Percentiles rank a stretch among this genome's conserved stretches.
phyloP scores from a whole-genome alignment of 1,140 invertebrate species.

The Sitophilus oryzae region DNA sequence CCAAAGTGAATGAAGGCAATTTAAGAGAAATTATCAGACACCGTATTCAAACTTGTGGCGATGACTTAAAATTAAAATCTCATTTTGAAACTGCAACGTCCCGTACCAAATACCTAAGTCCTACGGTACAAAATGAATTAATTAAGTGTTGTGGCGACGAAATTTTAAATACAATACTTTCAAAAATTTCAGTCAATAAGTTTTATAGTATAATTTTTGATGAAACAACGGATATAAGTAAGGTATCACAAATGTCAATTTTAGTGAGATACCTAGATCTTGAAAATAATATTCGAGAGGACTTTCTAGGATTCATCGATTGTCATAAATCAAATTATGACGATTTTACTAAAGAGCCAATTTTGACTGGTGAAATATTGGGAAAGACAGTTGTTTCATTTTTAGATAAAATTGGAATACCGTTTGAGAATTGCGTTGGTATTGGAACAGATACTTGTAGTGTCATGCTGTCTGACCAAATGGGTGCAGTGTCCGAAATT shows the following conservation, averaged over 20 bases:
- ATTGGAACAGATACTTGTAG: constrained; percentile 10
- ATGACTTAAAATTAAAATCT: too few relatives aligned
- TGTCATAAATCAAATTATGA: constrained; percentile 2
- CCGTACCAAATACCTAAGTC: too few relatives aligned
- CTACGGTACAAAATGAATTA: too few relatives aligned
- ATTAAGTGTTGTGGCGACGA: too few relatives aligned
- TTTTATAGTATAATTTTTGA: too few relatives aligned
- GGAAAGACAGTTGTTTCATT: not conserved
- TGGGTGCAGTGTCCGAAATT: constrained; percentile 7
- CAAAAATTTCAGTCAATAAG: too few relatives aligned
- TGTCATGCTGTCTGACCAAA: constrained; percentile 9
- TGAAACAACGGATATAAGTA: too few relatives aligned
- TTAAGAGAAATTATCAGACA: too few relatives aligned
- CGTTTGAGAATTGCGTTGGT: constrained; percentile 10
- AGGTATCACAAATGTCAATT: not conserved
- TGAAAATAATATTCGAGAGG: constrained; percentile 2
- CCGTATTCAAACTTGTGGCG: too few relatives aligned
- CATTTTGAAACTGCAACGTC: too few relatives aligned
- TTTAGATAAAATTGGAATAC: constrained; percentile 3
- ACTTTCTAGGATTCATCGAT: constrained; percentile 11
- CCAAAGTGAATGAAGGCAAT: too few relatives aligned
- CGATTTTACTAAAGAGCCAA: constrained; percentile 4
- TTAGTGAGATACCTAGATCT: not conserved
- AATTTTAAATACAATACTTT: too few relatives aligned
- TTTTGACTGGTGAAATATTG: not conserved